Percentiles rank a stretch among this genome's conserved stretches.
Evolutionary conservation across 2,888 invertebrate species (phyloP).

Genomic region (Ophion ellenae): DNA sequence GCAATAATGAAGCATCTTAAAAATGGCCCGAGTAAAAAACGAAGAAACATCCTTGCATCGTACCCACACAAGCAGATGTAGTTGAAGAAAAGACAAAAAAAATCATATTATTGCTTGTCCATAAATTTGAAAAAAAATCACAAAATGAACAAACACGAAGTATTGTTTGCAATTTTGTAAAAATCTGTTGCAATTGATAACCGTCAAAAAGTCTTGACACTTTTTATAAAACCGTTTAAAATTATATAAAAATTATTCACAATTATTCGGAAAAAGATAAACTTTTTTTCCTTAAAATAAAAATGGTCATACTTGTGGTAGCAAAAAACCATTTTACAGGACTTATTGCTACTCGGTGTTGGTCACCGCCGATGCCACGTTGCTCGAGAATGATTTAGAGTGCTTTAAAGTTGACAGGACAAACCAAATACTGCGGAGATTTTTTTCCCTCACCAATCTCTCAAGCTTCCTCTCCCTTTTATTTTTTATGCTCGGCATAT

Average conservation of each 20-base stretch:
- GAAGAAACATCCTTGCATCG: not conserved
- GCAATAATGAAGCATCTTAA: not conserved
- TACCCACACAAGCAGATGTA: no score
- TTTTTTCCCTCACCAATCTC: not conserved
- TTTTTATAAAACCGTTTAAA: no score
- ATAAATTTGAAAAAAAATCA: not conserved
- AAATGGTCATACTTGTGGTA: not conserved
- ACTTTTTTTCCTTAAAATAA: not conserved
- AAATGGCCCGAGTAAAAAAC: not conserved
- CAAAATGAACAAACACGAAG: not conserved
- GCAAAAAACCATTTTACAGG: not conserved
- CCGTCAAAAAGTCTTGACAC: no score
- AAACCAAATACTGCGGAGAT: not conserved
- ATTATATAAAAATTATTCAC: no score
- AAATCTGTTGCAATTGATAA: no score
- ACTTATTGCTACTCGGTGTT: not conserved
- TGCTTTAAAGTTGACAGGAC: not conserved
- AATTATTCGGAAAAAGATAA: not conserved
- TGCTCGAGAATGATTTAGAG: conserved; percentile 10
- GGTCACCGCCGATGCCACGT: not conserved
- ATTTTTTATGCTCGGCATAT: not conserved
- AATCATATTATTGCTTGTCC: no score
- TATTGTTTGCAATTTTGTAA: no score
- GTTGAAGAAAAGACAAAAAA: no score
- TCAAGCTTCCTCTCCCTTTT: no score